Base-by-base conservation (phyloP, 2,888 invertebrate genomes). In the Calameuta filiformis region DNA sequence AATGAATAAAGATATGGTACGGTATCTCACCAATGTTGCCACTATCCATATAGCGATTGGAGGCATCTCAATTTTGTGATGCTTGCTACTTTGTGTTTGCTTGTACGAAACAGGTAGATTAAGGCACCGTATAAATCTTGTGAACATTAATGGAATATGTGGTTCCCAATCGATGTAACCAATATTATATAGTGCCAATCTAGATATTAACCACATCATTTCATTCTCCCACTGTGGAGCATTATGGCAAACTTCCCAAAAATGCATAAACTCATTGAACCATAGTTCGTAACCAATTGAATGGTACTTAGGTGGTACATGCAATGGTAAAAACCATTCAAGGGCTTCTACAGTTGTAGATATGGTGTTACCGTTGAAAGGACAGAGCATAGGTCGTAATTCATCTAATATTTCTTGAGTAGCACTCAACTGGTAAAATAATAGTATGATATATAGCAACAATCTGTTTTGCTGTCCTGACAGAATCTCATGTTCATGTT, bases 101-200 rank as follows among this genome's bases (percentile, higher is more conserved):
- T 95, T 95, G 88, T 95, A 96, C 81, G 94, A 94, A 77, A 97
- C 96, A 0, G 97, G 97, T 76, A 98, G 92, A 87, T 95, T 95
- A 77, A 98, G 93, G 69, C 95, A 94, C 82, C 96, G 93, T 81
- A 96, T 91, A 89, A 94, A 95, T 89, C 95, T 93, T 15, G 94
- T 94, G 87, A 96, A 96, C 94, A 97, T 95, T 77, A 94, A 92
- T 0, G 97, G 95, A 76, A 97, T 93, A 88, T 97, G 94, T 0
- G 96, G 96, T 81, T 95, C 95, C 98, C 98, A 98, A 90, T 98
- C 95, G 73, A 98, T 95, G 76, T 95, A 94, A 0, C 98, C 98
- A 76, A 96, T 95, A 90, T 96, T 97, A 84, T 94, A 93, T 84
- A 93, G 93, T 0, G 97, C 95, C 73, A 97, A 92, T 73, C 95